A percentile compares a stretch with the other conserved stretches of the same genome.
These are phyloP conservation scores for Orestias chungarensis DNA, from an alignment of 2,797 vertebrate genomes.

Conservation along the genomic window DNA sequence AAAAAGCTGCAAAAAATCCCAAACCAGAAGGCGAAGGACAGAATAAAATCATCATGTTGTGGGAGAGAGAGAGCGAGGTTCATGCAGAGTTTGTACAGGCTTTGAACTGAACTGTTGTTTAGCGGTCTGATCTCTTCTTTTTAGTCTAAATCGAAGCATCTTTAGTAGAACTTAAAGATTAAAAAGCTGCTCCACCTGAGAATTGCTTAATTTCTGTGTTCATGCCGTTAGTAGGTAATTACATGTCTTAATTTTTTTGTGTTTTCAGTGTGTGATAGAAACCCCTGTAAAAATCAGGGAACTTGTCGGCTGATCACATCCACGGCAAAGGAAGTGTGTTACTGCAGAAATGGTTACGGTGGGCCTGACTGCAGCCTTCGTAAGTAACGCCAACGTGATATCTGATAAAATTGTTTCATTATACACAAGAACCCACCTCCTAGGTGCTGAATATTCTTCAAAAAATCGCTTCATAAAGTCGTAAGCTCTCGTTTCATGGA, in stretches of 20 bases:
- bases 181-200: background rate
- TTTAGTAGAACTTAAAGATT: too few relatives aligned
- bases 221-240: background rate
- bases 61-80: background rate
- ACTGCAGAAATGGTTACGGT: conserved; percentile 77
- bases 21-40: background rate
- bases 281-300: conserved; percentile 87
- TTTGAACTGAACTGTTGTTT: background rate
- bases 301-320: conserved; percentile 81
- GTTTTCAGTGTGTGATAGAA: conserved; percentile 81
- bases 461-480: too few relatives aligned
- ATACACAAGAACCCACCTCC: background rate
- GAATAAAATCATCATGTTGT: background rate
- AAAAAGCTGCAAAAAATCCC: background rate
- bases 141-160: too few relatives aligned
- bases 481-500: background rate
- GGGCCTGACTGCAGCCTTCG: conserved; percentile 87
- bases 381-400: conserved; percentile 70
- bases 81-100: background rate
- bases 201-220: background rate
- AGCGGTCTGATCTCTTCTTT: background rate
- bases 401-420: background rate
- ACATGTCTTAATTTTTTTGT: background rate
- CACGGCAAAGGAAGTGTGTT: conserved; percentile 82
- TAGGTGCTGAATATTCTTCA: background rate